A percentile compares a stretch with the other conserved stretches of the same genome.
These are phyloP conservation scores for Furcifer pardalis DNA, from an alignment of 2,797 vertebrate species.

Conservation along the genomic window DNA sequence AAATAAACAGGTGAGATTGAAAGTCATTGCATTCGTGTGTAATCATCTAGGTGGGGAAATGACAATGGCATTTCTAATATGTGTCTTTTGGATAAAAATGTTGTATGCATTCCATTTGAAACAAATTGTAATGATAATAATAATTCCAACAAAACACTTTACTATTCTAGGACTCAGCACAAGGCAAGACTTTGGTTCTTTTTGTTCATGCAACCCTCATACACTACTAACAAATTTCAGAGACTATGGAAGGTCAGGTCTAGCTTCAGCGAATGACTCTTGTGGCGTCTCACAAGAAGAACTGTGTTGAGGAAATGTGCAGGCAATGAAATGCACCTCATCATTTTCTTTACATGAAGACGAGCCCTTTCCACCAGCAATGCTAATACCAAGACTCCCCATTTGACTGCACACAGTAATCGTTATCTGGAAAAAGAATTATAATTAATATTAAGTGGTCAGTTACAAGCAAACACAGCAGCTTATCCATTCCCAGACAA, in stretches of 20 bases:
- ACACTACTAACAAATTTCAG: constrained; percentile 14
- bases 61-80: background rate
- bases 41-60: background rate
- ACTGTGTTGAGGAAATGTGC: constrained; percentile 33
- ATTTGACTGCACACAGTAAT: constrained; percentile 86
- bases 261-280: constrained; percentile 28
- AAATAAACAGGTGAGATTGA: constrained; percentile 4
- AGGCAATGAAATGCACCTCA: constrained; percentile 78
- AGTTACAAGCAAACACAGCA: constrained; percentile 54
- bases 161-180: constrained; percentile 5
- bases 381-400: constrained; percentile 86
- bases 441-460: constrained; percentile 49
- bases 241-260: constrained; percentile 18
- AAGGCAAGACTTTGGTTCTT: background rate
- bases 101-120: background rate
- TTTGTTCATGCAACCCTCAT: background rate
- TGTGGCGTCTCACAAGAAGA: constrained; percentile 41
- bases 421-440: constrained; percentile 82
- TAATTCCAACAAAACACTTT: background rate
- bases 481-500: constrained; percentile 22
- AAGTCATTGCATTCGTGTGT: background rate
- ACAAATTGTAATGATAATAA: background rate
- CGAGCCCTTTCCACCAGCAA: constrained; percentile 87
- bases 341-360: constrained; percentile 85
- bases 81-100: constrained; percentile 7